These are phyloP conservation scores for Callimorpha dominula DNA, from an alignment of 2,888 invertebrate species.

Conservation along the genomic window DNA sequence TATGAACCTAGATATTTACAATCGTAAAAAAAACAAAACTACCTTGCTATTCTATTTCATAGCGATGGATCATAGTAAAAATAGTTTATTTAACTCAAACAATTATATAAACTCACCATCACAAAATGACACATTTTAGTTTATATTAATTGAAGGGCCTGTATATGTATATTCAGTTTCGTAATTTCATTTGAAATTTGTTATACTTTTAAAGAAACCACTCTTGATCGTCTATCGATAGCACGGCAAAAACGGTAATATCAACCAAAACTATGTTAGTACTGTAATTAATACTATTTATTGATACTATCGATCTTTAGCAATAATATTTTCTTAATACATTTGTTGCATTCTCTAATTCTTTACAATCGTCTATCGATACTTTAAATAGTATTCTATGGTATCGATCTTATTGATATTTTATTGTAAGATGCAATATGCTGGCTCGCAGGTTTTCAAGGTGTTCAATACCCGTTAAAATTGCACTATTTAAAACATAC, in stretches of 20 bases:
- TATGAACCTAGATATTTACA: slow-evolving; percentile 37
- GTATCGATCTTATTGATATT: too few species aligned
- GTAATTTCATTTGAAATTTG: not conserved
- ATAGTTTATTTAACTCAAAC: not conserved
- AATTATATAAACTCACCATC: not conserved
- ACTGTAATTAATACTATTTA: too few species aligned
- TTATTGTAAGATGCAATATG: too few species aligned
- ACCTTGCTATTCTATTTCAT: not conserved
- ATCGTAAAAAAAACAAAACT: slow-evolving; percentile 9
- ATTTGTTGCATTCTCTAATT: too few species aligned
- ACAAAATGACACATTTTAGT: not conserved
- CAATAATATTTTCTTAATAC: too few species aligned
- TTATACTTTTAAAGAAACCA: not conserved
- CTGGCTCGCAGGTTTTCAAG: too few species aligned
- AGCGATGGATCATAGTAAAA: not conserved
- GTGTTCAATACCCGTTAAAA: too few species aligned
- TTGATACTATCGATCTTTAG: too few species aligned
- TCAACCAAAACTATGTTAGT: not conserved
- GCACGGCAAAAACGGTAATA: not conserved
- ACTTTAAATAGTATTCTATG: too few species aligned
- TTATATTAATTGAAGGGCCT: not conserved
- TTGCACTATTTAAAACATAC: too few species aligned
- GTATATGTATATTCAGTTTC: not conserved
- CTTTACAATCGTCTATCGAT: too few species aligned
- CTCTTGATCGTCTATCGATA: not conserved